Evolutionary conservation across 1,140 invertebrate species (phyloP).

Genomic region (Trissolcus basalis): DNA sequence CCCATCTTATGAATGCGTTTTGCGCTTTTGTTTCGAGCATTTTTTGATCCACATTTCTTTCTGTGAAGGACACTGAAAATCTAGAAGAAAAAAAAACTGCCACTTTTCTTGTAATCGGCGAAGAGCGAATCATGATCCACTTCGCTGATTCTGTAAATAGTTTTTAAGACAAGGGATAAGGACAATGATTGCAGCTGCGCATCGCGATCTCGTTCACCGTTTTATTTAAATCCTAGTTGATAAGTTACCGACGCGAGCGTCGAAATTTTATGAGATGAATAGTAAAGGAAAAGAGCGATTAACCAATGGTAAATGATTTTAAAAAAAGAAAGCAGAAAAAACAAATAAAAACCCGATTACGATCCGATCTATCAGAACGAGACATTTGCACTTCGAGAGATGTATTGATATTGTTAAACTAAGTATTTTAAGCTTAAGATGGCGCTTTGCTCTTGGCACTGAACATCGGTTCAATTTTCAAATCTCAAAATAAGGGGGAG

Average conservation of each 20-base stretch:
- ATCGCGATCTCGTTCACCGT: conserved; percentile 44
- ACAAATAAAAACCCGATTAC: neutral
- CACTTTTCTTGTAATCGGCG: conserved; percentile 38
- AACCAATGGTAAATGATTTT: conserved; percentile 44
- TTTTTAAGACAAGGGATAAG: conserved; percentile 50
- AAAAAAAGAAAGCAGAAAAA: too few relatives aligned
- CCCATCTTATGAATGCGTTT: too few relatives aligned
- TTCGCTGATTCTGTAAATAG: conserved; percentile 54
- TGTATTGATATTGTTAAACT: conserved; percentile 58
- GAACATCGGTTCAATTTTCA: too few relatives aligned
- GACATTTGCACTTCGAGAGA: conserved; percentile 55
- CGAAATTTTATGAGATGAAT: conserved; percentile 37
- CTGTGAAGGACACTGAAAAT: neutral
- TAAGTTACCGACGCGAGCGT: conserved; percentile 55
- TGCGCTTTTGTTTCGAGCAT: too few relatives aligned
- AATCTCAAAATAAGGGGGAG: too few relatives aligned
- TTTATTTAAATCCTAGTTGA: conserved; percentile 55
- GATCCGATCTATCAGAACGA: conserved; percentile 17
- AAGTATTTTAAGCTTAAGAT: conserved; percentile 56
- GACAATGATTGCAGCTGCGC: conserved; percentile 37
- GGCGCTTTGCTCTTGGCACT: conserved; percentile 36
- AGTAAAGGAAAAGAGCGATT: conserved; percentile 18
- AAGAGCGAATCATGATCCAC: conserved; percentile 47
- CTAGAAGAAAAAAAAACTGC: conserved; percentile 33
- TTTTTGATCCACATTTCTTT: too few relatives aligned